These are phyloP conservation scores for Drepana falcataria DNA, from an alignment of 2,888 invertebrate genomes.

Conservation along the genomic window DNA sequence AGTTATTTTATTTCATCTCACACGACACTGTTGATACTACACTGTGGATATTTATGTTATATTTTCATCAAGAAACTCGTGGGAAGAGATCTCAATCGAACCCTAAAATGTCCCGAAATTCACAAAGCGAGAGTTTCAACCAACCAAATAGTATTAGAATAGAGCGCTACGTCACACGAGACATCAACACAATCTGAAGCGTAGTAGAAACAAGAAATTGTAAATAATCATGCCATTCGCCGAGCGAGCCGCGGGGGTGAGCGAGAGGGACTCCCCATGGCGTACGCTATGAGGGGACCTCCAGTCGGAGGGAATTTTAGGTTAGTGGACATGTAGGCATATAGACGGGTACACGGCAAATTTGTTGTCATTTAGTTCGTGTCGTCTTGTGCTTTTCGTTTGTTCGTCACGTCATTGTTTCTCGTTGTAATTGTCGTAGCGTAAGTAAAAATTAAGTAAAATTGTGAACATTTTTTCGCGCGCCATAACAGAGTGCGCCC, in stretches of 20 bases:
- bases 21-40: no score
- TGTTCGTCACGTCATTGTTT: slow-evolving; percentile 75
- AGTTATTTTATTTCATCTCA: no score
- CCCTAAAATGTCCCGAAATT: neutral
- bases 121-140: neutral
- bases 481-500: slow-evolving; percentile 9
- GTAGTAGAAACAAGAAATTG: slow-evolving; percentile 54
- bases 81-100: neutral
- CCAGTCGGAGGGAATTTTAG: slow-evolving; percentile 69
- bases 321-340: slow-evolving; percentile 80
- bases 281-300: slow-evolving; percentile 64
- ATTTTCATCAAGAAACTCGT: neutral
- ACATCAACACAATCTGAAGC: slow-evolving; percentile 30
- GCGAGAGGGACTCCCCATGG: slow-evolving; percentile 74
- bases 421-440: slow-evolving; percentile 61
- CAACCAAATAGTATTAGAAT: slow-evolving; percentile 1
- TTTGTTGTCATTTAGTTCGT: slow-evolving; percentile 78
- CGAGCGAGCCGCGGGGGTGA: slow-evolving; percentile 64
- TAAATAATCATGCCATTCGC: slow-evolving; percentile 70
- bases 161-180: slow-evolving; percentile 7
- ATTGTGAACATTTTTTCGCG: slow-evolving; percentile 25
- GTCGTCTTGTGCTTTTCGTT: slow-evolving; percentile 76
- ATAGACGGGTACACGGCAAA: slow-evolving; percentile 78
- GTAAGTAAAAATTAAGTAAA: slow-evolving; percentile 37
- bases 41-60: neutral